These are phyloP conservation scores for Dendropsophus ebraccatus DNA, from an alignment of 2,113 vertebrate genomes.

Conservation along the genomic window DNA sequence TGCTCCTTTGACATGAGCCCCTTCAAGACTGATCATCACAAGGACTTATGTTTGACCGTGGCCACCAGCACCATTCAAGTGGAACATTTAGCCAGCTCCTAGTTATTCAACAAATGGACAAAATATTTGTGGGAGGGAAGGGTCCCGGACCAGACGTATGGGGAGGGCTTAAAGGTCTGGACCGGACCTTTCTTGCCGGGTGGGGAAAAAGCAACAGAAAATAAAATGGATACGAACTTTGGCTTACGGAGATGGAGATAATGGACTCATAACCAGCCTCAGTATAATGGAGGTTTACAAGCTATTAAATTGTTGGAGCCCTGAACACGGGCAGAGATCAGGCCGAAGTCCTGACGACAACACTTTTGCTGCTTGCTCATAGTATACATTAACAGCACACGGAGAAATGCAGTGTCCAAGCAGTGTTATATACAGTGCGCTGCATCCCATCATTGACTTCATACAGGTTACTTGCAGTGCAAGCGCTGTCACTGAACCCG, in stretches of 20 bases:
- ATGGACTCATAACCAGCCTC: constrained; percentile 2
- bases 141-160: background rate
- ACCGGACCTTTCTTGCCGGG: constrained; percentile 36
- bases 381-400: constrained; percentile 20
- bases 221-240: constrained; percentile 3
- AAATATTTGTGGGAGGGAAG: background rate
- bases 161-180: constrained; percentile 4
- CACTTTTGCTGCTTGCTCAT: constrained; percentile 29
- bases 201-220: background rate
- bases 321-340: no score
- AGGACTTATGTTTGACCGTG: constrained; percentile 97
- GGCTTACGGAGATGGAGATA: background rate
- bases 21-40: constrained; percentile 93
- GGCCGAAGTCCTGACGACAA: background rate
- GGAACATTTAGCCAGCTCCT: constrained; percentile 83
- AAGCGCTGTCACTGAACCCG: background rate
- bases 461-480: background rate
- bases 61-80: constrained; percentile 88
- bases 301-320: constrained; percentile 7
- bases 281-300: constrained; percentile 1
- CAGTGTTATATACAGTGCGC: constrained; percentile 12
- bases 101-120: constrained; percentile 62
- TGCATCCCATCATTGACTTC: background rate
- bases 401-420: constrained; percentile 15
- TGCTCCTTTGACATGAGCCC: constrained; percentile 96